phyloP scores from a whole-genome alignment of 2,888 invertebrate species.

The Melieria picta region DNA sequence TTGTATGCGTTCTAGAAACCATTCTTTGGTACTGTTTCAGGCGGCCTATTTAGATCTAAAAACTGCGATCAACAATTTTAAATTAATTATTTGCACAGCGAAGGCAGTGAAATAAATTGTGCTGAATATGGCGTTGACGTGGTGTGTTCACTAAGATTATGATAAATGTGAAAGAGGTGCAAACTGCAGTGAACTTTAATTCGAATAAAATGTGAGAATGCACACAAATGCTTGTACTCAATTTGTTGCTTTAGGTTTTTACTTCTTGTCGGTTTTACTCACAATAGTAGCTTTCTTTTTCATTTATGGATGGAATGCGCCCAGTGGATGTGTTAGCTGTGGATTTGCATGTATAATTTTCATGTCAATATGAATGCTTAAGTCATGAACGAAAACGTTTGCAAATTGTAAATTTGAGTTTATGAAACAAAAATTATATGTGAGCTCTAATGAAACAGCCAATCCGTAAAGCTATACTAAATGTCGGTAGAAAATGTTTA shows the following conservation, averaged over 20 bases:
- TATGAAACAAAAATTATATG: slow-evolving; percentile 8
- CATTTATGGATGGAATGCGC: slow-evolving; percentile 68
- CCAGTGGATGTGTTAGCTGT: slow-evolving; percentile 69
- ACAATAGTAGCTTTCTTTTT: slow-evolving; percentile 72
- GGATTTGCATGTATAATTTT: slow-evolving; percentile 63
- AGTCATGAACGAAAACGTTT: slow-evolving; percentile 23
- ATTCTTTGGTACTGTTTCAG: no score
- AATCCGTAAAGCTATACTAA: no score
- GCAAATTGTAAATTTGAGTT: slow-evolving; percentile 7
- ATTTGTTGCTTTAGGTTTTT: not conserved
- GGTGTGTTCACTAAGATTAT: slow-evolving; percentile 8
- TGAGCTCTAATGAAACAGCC: no score
- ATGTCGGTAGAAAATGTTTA: no score
- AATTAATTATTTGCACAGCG: no score
- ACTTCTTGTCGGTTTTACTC: slow-evolving; percentile 62
- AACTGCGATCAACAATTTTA: no score
- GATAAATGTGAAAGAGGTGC: slow-evolving; percentile 33
- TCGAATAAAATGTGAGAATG: slow-evolving; percentile 10
- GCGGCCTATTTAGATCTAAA: no score
- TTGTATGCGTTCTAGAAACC: no score
- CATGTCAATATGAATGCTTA: slow-evolving; percentile 18
- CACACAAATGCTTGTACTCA: slow-evolving; percentile 14
- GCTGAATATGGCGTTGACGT: not conserved
- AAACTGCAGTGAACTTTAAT: slow-evolving; percentile 33
- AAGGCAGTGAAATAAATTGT: not conserved